These are phyloP conservation scores for Cyphomyrus plagiostoma DNA, from an alignment of 2,113 vertebrate genomes.

Conservation along the genomic window DNA sequence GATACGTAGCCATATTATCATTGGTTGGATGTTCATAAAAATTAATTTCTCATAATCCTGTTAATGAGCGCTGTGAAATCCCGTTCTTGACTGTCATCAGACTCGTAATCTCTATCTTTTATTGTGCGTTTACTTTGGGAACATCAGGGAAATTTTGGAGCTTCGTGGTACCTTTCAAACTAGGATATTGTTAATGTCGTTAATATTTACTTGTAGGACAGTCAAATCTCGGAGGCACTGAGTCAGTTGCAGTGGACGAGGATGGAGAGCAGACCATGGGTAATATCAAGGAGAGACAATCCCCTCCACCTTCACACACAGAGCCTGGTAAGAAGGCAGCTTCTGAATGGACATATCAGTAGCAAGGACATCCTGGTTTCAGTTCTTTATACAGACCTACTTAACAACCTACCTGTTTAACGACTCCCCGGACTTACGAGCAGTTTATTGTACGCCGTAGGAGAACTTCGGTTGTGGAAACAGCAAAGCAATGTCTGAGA, in stretches of 20 bases:
- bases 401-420: too few relatives aligned
- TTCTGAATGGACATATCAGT: background rate
- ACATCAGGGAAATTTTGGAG: background rate
- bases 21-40: background rate
- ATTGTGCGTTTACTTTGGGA: background rate
- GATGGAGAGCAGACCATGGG: background rate
- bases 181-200: background rate
- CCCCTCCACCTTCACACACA: background rate
- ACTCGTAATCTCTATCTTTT: background rate
- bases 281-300: background rate
- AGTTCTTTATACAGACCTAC: background rate
- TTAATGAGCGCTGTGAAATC: background rate
- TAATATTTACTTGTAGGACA: slow-evolving; percentile 12
- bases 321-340: slow-evolving; percentile 23
- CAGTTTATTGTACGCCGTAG: too few relatives aligned
- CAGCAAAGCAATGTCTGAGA: too few relatives aligned
- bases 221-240: background rate
- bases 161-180: background rate
- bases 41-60: background rate
- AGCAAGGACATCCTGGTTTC: background rate
- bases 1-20: background rate
- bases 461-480: too few relatives aligned
- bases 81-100: background rate
- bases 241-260: background rate
- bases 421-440: too few relatives aligned